Evolutionary conservation across 2,888 invertebrate species (phyloP), one percentile per base, ranked within the genome.

Genomic region (Lissocephala sabroskyi): DNA sequence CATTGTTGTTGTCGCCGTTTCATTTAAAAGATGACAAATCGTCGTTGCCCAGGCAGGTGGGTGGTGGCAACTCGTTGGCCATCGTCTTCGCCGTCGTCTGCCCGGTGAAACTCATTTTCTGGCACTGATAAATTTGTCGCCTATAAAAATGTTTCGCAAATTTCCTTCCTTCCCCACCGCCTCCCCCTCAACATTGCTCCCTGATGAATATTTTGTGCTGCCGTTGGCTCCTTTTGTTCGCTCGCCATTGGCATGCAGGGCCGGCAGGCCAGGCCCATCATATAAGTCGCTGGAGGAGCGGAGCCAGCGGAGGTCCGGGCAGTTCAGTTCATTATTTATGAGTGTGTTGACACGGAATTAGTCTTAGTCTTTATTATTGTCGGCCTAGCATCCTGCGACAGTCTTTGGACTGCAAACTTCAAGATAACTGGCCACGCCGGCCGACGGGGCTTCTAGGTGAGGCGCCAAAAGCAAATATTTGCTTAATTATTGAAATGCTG

Each of bases 321-420:
- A 28, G 18, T 37, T 11, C 60, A 66, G 79, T 79, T 71, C 70
- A 78, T 78, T 78, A 78, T 78, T 78, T 78, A 78, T 78, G 78
- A 70, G 79, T 62, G 60, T 76, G 79, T 78, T 78, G 79, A 78
- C 79, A 73, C 70, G 73, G 71, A 71, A 78, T 70, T 78, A 75
- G 77, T 76, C 79, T 74, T 68, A 68, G 78, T 65, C 64, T 59
- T 70, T 57, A 64, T 75, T 65, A 60, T 41, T 32, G n/a, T 59
- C 10, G 16, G 16, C 35, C 16, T 10, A 35, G 30, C 43, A 39
- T 43, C 41, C 28, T 43, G 39, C 44, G 10, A 41, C 43, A n/a
- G 41, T 48, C 46, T 52, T 54, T 28, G 6, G 65, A 52, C 66
- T 66, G 70, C 70, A 57, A 61, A 76, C 57, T 73, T 63, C 48